These are phyloP conservation scores for Leptopilina clavipes DNA, from an alignment of 1,140 invertebrate species.

Conservation along the genomic window DNA sequence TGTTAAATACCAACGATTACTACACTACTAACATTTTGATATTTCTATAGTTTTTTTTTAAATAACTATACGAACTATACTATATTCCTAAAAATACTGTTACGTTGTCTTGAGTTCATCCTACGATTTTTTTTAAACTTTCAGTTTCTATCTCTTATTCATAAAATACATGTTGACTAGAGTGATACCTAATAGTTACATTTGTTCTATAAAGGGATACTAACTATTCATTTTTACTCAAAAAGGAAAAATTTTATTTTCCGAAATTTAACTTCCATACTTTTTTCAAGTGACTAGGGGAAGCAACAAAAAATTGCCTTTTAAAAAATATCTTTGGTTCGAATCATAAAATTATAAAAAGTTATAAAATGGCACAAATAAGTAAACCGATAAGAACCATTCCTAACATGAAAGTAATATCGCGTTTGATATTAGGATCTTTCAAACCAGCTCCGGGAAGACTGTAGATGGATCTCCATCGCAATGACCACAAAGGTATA, in stretches of 20 bases:
- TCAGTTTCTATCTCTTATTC: background rate
- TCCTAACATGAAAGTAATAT: slow-evolving; percentile 67
- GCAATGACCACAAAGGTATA: slow-evolving; percentile 76
- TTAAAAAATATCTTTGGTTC: background rate
- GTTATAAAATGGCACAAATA: slow-evolving; percentile 67
- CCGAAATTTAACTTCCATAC: no score
- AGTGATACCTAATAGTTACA: background rate
- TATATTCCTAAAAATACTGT: slow-evolving; percentile 24
- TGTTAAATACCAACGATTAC: slow-evolving; percentile 1
- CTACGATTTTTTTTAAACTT: slow-evolving; percentile 8
- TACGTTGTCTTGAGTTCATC: slow-evolving; percentile 1
- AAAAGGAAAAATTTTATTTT: background rate
- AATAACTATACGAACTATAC: background rate
- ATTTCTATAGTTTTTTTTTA: background rate
- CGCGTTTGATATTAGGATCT: slow-evolving; percentile 64
- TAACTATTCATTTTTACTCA: background rate
- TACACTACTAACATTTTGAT: background rate
- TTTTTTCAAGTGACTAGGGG: background rate
- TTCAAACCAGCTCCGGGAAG: slow-evolving; percentile 64
- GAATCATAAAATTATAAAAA: background rate
- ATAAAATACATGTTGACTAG: background rate
- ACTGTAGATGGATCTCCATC: slow-evolving; percentile 57
- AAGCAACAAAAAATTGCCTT: background rate
- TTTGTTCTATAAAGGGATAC: no score
- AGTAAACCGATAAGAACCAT: slow-evolving; percentile 67